These are phyloP conservation scores for Sclerurus mexicanus DNA, from an alignment of 2,113 vertebrate genomes.

Conservation along the genomic window DNA sequence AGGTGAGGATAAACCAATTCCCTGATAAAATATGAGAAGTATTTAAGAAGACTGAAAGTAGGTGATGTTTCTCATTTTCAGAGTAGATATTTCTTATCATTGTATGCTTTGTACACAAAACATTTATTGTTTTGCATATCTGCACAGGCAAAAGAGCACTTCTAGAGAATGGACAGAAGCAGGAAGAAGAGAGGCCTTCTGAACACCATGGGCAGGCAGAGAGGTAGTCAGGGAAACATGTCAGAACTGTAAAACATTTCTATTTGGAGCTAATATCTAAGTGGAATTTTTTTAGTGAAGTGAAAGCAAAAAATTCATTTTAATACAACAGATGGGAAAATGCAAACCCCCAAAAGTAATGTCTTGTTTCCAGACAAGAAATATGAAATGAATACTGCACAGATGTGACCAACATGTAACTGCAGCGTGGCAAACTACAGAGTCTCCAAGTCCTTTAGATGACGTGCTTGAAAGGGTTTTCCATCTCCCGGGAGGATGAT, in stretches of 20 bases:
- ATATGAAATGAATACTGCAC: background rate
- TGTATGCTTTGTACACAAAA: background rate
- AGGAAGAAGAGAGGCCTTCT: background rate
- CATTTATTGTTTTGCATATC: background rate
- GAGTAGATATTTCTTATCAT: background rate
- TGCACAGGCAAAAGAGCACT: background rate
- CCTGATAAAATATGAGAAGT: background rate
- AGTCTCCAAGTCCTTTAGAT: background rate
- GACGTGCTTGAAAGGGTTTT: background rate
- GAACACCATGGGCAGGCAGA: background rate
- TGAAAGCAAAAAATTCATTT: background rate
- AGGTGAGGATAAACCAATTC: background rate
- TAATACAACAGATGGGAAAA: background rate
- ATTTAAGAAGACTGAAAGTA: background rate
- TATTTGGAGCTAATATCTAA: background rate
- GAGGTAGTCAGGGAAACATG: background rate
- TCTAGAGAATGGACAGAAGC: background rate
- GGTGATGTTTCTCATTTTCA: background rate
- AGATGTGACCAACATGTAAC: background rate
- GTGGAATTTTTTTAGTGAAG: background rate
- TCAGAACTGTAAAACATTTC: background rate
- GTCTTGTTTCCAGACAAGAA: background rate
- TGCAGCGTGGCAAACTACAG: background rate
- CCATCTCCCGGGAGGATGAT: conserved; percentile 20
- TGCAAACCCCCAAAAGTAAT: background rate